Percentiles rank a stretch among this genome's conserved stretches.
These are phyloP conservation scores for Galeruca laticollis DNA, from an alignment of 2,888 invertebrate species.

Conservation along the genomic window DNA sequence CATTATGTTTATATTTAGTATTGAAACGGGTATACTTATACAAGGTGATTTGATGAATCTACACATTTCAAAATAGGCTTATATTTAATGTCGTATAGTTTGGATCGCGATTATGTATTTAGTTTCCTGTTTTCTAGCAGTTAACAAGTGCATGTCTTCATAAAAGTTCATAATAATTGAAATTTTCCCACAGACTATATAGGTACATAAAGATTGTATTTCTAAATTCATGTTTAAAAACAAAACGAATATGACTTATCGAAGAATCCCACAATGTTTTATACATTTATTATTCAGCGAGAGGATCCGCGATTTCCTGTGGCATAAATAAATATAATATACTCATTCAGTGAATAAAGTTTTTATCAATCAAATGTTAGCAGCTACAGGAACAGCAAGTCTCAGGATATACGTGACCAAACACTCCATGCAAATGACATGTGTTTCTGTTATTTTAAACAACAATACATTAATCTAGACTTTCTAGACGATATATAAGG, in stretches of 20 bases:
- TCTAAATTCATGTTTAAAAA: neutral
- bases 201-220: too few species aligned
- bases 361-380: constrained; percentile 25
- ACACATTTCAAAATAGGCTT: too few species aligned
- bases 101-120: too few species aligned
- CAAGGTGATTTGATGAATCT: too few species aligned
- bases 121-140: too few species aligned
- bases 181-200: too few species aligned
- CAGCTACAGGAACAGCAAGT: constrained; percentile 17
- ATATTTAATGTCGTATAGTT: too few species aligned
- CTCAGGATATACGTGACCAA: constrained; percentile 38
- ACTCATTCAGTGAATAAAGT: constrained; percentile 21
- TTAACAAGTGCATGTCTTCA: too few species aligned
- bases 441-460: constrained; percentile 31
- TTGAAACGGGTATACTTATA: too few species aligned
- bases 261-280: neutral
- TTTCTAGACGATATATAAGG: neutral
- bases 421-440: constrained; percentile 33
- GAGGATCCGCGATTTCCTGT: constrained; percentile 14
- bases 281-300: neutral
- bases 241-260: neutral
- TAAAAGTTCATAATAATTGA: too few species aligned
- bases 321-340: constrained; percentile 8
- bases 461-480: constrained; percentile 21
- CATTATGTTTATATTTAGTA: too few species aligned